These are phyloP conservation scores for Zosterops japonicus DNA, from an alignment of 2,113 vertebrate species.

Conservation along the genomic window DNA sequence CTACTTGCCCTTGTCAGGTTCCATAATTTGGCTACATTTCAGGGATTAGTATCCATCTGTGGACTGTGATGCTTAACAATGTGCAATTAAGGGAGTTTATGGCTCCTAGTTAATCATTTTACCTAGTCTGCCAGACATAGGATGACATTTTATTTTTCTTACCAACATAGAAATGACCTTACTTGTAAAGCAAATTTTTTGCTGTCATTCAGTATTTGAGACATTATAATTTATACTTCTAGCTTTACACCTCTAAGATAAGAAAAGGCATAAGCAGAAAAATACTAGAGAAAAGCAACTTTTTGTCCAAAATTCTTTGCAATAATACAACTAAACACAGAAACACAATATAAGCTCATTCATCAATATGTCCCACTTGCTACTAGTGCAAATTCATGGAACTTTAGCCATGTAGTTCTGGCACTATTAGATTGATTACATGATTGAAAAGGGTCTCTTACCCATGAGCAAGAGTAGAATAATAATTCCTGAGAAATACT, in stretches of 20 bases:
- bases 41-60: background rate
- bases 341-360: background rate
- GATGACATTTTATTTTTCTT: background rate
- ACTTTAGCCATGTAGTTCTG: background rate
- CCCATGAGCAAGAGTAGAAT: background rate
- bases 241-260: background rate
- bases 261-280: background rate
- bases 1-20: background rate
- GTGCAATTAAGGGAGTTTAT: background rate
- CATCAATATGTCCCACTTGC: background rate
- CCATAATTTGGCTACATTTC: background rate
- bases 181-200: background rate
- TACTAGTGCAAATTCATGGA: background rate
- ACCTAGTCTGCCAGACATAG: background rate
- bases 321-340: background rate
- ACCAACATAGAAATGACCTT: background rate
- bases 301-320: background rate
- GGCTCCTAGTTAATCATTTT: background rate
- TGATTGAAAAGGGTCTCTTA: background rate
- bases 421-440: background rate
- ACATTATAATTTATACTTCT: background rate
- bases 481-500: background rate
- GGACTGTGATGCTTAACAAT: background rate
- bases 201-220: background rate
- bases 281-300: background rate